These are phyloP conservation scores for Sebastes elongatus DNA, from an alignment of 2,797 vertebrate species.

Conservation along the genomic window DNA sequence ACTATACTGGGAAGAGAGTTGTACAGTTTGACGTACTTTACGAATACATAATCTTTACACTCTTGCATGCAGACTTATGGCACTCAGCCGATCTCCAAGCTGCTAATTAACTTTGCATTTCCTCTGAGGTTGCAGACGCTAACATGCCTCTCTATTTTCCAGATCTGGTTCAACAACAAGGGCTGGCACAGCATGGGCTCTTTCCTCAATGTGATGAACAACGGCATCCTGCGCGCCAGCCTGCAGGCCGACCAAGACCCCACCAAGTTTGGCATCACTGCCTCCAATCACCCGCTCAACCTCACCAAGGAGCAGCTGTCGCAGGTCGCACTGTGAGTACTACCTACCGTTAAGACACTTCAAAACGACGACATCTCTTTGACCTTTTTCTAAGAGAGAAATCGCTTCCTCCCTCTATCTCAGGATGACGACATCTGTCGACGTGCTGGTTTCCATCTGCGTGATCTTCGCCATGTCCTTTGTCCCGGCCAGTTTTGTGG, in stretches of 20 bases:
- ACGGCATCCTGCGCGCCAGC: slow-evolving; percentile 91
- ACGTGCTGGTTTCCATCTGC: slow-evolving; percentile 94
- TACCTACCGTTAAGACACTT: background rate
- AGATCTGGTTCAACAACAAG: slow-evolving; percentile 99
- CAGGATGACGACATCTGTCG: slow-evolving; percentile 98
- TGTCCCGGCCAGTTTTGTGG: slow-evolving; percentile 93
- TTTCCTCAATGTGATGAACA: slow-evolving; percentile 97
- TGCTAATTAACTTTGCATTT: background rate
- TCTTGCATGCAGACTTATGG: background rate
- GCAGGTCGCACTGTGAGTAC: slow-evolving; percentile 94
- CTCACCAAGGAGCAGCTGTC: slow-evolving; percentile 99
- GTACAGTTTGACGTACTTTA: too few species aligned
- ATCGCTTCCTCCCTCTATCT: background rate
- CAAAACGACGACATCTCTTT: background rate
- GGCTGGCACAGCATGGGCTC: slow-evolving; percentile 96
- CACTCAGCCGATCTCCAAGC: background rate
- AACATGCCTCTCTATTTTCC: slow-evolving; percentile 17
- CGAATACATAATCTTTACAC: too few species aligned
- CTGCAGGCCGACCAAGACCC: slow-evolving; percentile 86
- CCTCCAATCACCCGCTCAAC: slow-evolving; percentile 95
- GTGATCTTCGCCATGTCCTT: slow-evolving; percentile 97
- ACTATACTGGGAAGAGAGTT: too few species aligned
- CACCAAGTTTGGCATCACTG: slow-evolving; percentile 89
- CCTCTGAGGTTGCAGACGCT: background rate
- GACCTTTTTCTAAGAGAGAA: background rate